Base-by-base conservation (phyloP, 2,888 invertebrate species). In the Yponomeuta plumbellus region DNA sequence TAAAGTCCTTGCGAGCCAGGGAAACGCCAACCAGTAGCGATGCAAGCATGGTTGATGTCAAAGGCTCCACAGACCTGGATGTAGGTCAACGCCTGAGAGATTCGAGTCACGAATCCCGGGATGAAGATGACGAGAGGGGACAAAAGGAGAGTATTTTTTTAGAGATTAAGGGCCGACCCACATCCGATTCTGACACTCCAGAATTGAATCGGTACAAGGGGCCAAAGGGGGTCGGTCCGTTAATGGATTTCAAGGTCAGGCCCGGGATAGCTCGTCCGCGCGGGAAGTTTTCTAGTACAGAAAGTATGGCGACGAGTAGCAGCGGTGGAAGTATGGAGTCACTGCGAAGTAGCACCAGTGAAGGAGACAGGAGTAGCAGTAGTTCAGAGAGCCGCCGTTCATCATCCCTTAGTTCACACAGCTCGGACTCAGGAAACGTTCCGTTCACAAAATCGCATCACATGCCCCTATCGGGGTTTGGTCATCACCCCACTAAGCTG, bases 271-370 rank as follows among this genome's bases (percentile, higher is more conserved):
- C 84, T 70, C 91, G 88, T 70, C 89, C 93, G 72, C 89, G 94
- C 69, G 88, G 94, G 71, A 91, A 91, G 72, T 95, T 94, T 82
- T 95, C 95, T 10, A 96, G 96, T 76, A 96, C 96, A 40, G 97
- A 97, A 84, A 96, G 96, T 81, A 96, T 97, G 94, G 96, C 96
- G 44, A 96, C 96, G 10, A 96, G 96, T 77, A 96, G 96, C 85
- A 96, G 96, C 78, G 96, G 96, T 65, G 96, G 96, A 61, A 97
- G 97, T 82, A 95, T 97, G 94, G 97, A 97, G 80, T 97, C 97
- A 67, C 88, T 97, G 70, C 93, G 96, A 70, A 96, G 96, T 84
- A 96, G 96, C 81, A 96, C 96, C 67, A 97, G 97, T 81, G 97
- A 97, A 83, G 96, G 96, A 40, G 96, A 96, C 78, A 92, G 96